Evolutionary conservation across 2,888 invertebrate species (phyloP).

Genomic region (Pollenia angustigena): DNA sequence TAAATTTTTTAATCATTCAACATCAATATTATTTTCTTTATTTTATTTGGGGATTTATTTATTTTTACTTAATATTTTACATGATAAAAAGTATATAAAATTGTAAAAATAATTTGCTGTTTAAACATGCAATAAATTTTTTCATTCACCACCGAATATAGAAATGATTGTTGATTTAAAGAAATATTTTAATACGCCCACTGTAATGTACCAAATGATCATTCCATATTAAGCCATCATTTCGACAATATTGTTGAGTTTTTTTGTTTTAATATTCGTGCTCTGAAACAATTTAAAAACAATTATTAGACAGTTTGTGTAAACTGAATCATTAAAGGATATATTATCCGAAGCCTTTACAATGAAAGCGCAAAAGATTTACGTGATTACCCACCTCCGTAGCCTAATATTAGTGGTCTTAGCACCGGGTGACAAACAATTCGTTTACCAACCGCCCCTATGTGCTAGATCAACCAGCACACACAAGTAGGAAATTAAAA

Average conservation of each 20-base stretch:
- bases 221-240: constrained; percentile 30
- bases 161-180: constrained; percentile 1
- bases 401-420: no score
- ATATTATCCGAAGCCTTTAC: no score
- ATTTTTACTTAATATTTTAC: constrained; percentile 2
- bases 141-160: constrained; percentile 12
- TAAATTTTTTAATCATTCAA: neutral
- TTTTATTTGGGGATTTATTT: constrained; percentile 12
- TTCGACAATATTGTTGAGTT: constrained; percentile 11
- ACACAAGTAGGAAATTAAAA: no score
- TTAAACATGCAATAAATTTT: constrained; percentile 10
- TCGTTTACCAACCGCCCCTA: no score
- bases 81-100: neutral
- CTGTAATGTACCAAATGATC: constrained; percentile 10
- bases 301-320: no score
- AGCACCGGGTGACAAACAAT: no score
- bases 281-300: no score
- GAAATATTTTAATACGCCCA: constrained; percentile 31
- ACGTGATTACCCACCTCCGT: no score
- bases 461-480: no score
- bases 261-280: constrained; percentile 7
- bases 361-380: no score
- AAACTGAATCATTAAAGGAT: no score
- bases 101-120: constrained; percentile 10
- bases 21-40: neutral